These are phyloP conservation scores for Cirrhinus molitorella DNA, from an alignment of 2,797 vertebrate genomes.

Conservation along the genomic window DNA sequence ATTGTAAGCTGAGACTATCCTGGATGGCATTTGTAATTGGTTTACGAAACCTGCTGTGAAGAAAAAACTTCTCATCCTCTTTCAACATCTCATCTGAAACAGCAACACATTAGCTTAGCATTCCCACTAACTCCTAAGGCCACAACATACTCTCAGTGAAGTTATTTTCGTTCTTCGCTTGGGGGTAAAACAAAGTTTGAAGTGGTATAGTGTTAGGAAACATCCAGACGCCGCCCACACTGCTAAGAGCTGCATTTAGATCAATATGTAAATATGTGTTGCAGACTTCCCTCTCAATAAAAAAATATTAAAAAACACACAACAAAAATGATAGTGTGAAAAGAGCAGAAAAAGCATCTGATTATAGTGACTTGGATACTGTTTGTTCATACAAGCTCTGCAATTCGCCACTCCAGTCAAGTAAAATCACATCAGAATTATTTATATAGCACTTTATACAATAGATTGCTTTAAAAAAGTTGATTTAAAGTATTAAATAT, in stretches of 20 bases:
- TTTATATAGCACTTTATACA: background rate
- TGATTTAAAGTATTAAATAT: background rate
- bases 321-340: background rate
- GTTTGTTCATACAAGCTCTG: background rate
- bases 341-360: conserved; percentile 7
- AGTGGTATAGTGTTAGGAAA: background rate
- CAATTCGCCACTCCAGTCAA: background rate
- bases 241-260: background rate
- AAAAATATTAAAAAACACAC: background rate
- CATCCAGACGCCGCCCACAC: background rate
- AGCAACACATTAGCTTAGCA: background rate
- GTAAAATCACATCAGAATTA: background rate
- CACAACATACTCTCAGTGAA: background rate
- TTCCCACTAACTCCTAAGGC: background rate
- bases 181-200: background rate
- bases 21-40: conserved; percentile 72
- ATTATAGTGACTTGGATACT: background rate
- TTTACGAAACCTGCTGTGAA: conserved; percentile 68
- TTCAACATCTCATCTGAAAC: background rate
- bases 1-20: conserved; percentile 73
- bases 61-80: conserved; percentile 42
- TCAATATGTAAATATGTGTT: background rate
- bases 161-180: background rate
- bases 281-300: background rate
- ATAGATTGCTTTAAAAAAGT: background rate